Evolutionary conservation across 2,797 vertebrate genomes (phyloP).

Genomic region (Silurus aristotelis): DNA sequence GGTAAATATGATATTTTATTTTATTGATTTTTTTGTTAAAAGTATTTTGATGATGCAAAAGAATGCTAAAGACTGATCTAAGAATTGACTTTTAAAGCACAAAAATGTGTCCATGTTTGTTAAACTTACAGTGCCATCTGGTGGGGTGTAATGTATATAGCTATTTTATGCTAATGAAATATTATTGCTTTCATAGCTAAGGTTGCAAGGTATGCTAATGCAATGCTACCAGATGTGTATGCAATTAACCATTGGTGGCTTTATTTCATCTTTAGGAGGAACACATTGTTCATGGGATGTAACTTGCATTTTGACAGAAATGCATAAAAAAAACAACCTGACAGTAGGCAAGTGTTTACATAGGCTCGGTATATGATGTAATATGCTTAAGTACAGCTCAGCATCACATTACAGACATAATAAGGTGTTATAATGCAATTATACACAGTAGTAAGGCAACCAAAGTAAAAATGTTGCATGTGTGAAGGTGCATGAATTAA

Average conservation of each 20-base stretch:
- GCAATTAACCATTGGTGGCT: neutral
- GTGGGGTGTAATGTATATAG: conserved; percentile 19
- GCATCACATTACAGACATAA: neutral
- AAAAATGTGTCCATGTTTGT: neutral
- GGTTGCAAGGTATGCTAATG: neutral
- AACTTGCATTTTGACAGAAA: neutral
- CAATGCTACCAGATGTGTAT: neutral
- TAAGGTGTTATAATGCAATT: neutral
- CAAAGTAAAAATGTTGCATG: neutral
- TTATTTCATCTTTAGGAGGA: neutral
- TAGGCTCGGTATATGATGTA: neutral
- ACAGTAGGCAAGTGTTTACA: neutral
- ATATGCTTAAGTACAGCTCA: neutral
- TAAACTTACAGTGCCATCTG: conserved; percentile 43
- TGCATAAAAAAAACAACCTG: too few relatives aligned
- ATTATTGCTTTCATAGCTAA: neutral
- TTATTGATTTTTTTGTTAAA: neutral
- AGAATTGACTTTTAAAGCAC: neutral
- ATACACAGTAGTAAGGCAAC: neutral
- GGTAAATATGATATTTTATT: conserved; percentile 56
- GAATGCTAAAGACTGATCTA: neutral
- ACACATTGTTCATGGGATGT: neutral
- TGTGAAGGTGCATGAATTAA: neutral
- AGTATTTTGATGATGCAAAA: neutral
- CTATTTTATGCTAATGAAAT: neutral